These are phyloP conservation scores for Ophion costatus DNA, from an alignment of 2,888 invertebrate species.

Conservation along the genomic window DNA sequence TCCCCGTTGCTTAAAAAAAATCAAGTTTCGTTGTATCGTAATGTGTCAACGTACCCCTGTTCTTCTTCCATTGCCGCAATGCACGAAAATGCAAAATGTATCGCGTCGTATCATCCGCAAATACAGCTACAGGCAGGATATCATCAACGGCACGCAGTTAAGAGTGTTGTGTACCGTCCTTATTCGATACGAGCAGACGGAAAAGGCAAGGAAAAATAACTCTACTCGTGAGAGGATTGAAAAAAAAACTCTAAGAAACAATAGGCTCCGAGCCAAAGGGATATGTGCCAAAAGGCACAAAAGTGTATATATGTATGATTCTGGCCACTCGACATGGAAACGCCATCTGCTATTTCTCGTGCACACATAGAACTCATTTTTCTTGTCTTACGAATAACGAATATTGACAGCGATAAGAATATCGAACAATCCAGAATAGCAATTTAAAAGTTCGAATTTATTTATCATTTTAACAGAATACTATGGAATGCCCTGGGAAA, in stretches of 20 bases:
- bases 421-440: neutral
- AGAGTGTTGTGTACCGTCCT: conserved; percentile 47
- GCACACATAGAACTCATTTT: neutral
- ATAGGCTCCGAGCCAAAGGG: conserved; percentile 65
- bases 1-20: no score
- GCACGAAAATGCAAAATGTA: conserved; percentile 17
- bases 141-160: conserved; percentile 44
- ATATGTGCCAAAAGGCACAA: conserved; percentile 58
- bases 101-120: conserved; percentile 23
- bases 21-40: no score
- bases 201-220: conserved; percentile 28
- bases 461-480: neutral
- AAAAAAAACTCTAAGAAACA: conserved; percentile 45
- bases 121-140: conserved; percentile 22
- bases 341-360: neutral
- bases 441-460: neutral
- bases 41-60: conserved; percentile 24
- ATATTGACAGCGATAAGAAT: neutral
- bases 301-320: neutral
- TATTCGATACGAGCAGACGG: conserved; percentile 29
- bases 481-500: neutral
- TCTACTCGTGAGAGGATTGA: conserved; percentile 50
- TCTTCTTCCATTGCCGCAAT: conserved; percentile 32
- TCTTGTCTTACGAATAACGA: neutral
- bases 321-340: conserved; percentile 15